Percentiles rank a stretch among this genome's conserved stretches.
Evolutionary conservation across 2,888 invertebrate species (phyloP).

Genomic region (Prenolepis imparis): DNA sequence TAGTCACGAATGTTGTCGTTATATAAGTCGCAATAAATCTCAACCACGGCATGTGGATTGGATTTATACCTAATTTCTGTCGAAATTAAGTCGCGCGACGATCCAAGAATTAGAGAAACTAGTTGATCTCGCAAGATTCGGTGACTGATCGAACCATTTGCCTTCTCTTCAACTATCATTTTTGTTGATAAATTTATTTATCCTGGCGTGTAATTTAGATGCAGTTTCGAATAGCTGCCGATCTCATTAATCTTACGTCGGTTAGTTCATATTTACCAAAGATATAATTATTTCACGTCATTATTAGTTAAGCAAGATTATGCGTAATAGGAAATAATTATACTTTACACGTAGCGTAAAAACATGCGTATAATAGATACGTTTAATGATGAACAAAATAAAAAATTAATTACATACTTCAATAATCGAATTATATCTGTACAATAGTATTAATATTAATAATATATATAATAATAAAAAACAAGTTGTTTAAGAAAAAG

Average conservation of each 20-base stretch:
- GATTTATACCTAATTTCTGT: slow-evolving; percentile 60
- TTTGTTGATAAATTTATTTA: slow-evolving; percentile 34
- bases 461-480: neutral
- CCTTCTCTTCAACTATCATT: slow-evolving; percentile 12
- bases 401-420: neutral
- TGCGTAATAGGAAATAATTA: neutral
- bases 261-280: slow-evolving; percentile 18
- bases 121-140: slow-evolving; percentile 54
- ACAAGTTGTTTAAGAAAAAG: neutral
- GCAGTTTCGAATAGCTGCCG: slow-evolving; percentile 34
- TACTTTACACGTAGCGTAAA: neutral
- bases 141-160: neutral
- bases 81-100: slow-evolving; percentile 56
- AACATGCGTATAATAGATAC: neutral
- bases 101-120: slow-evolving; percentile 53
- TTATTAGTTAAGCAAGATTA: slow-evolving; percentile 17
- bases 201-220: slow-evolving; percentile 41
- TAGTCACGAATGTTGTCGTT: slow-evolving; percentile 57
- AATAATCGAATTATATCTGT: neutral
- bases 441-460: neutral
- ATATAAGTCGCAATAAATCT: slow-evolving; percentile 44
- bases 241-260: slow-evolving; percentile 42
- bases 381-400: neutral
- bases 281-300: slow-evolving; percentile 41
- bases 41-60: slow-evolving; percentile 34